Conservation (phyloP, 2,113 vertebrate genomes). For the Solea senegalensis region DNA sequence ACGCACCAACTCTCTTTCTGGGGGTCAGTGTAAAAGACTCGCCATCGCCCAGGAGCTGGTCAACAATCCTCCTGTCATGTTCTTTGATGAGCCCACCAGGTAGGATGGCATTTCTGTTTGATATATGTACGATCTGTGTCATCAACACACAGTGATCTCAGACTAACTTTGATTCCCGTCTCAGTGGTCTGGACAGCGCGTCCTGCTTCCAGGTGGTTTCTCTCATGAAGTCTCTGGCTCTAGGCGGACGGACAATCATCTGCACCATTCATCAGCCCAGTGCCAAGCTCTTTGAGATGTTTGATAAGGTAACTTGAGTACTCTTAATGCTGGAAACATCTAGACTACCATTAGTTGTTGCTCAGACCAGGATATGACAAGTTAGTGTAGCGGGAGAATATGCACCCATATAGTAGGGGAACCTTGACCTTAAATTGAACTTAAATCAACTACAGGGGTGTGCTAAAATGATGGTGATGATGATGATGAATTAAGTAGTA, state of each 20-base stretch:
- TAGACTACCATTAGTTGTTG: constrained; percentile 39
- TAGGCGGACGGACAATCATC: constrained; percentile 96
- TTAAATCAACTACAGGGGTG: too few relatives aligned
- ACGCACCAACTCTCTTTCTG: constrained; percentile 90
- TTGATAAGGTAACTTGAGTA: constrained; percentile 90
- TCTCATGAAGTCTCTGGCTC: constrained; percentile 94
- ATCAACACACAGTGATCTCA: background rate
- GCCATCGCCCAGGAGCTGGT: constrained; percentile 97
- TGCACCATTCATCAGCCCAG: constrained; percentile 99
- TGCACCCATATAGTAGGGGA: too few relatives aligned
- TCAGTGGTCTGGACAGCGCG: constrained; percentile 93
- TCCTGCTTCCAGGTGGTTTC: constrained; percentile 99
- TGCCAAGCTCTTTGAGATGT: constrained; percentile 98
- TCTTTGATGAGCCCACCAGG: constrained; percentile 99
- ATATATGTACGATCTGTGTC: background rate
- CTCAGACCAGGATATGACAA: constrained; percentile 1
- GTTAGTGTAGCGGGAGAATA: background rate
- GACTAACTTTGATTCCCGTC: background rate
- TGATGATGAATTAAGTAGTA: too few relatives aligned
- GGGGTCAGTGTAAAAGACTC: constrained; percentile 95
- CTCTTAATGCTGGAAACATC: constrained; percentile 22
- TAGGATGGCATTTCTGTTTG: constrained; percentile 45
- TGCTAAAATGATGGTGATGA: too few relatives aligned
- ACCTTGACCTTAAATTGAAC: too few relatives aligned
- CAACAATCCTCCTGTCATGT: constrained; percentile 98